A percentile compares a stretch with the other conserved stretches of the same genome.
phyloP scores from a whole-genome alignment of 2,888 invertebrate genomes.

The Habrosyne pyritoides region DNA sequence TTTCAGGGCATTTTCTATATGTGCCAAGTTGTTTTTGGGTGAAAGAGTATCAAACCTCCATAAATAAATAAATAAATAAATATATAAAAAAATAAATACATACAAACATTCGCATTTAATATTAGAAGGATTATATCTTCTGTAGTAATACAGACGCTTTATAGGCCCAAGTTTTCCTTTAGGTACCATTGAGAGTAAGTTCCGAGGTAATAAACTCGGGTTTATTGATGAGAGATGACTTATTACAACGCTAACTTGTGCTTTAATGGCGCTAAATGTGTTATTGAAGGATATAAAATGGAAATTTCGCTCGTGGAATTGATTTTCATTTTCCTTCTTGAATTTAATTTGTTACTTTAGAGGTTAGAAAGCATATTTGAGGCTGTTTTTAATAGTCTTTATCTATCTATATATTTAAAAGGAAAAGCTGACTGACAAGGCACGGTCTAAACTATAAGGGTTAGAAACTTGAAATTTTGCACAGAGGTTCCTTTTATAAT shows the following conservation, averaged over 20 bases:
- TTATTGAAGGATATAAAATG: not conserved
- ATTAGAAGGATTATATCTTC: not conserved
- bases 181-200: not conserved
- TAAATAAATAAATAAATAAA: no score
- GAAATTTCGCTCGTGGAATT: conserved; percentile 1
- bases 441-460: no score
- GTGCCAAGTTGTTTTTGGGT: no score
- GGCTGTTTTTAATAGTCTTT: no score
- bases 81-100: no score
- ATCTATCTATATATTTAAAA: no score
- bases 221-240: conserved; percentile 7
- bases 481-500: no score
- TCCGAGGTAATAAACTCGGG: not conserved
- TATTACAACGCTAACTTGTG: conserved; percentile 8
- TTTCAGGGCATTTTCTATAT: no score
- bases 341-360: not conserved
- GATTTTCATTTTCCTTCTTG: not conserved
- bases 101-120: no score
- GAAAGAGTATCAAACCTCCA: no score
- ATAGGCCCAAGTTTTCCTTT: not conserved
- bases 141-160: not conserved
- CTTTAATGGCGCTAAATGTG: conserved; percentile 7
- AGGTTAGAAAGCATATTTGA: not conserved
- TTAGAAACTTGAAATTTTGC: no score
- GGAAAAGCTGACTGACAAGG: no score